A percentile compares a stretch with the other conserved stretches of the same genome.
Conservation (phyloP, 2,797 vertebrate genomes). For the Paedocypris micromegethes region DNA sequence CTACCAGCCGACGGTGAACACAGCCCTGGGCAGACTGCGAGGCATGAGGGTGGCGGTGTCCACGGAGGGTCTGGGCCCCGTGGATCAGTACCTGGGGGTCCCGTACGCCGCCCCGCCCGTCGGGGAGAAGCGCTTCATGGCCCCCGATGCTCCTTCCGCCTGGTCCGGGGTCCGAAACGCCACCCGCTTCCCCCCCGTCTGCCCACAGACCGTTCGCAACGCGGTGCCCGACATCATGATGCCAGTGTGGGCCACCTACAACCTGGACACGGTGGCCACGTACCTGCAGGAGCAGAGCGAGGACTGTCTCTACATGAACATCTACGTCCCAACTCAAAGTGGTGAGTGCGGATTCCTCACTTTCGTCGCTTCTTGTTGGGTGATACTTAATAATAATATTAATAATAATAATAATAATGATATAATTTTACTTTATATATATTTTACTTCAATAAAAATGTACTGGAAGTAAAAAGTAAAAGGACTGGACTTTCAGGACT, state of each 20-base stretch:
- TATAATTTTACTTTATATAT: too few species aligned
- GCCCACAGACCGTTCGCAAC: conserved; percentile 86
- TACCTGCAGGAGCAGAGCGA: conserved; percentile 90
- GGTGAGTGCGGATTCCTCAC: conserved; percentile 69
- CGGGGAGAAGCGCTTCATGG: conserved; percentile 82
- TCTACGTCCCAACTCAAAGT: conserved; percentile 84
- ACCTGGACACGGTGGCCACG: conserved; percentile 84
- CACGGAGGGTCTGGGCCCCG: conserved; percentile 75
- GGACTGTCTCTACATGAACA: conserved; percentile 88
- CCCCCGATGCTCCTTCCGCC: conserved; percentile 81
- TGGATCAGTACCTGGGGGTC: conserved; percentile 83
- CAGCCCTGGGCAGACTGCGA: conserved; percentile 81
- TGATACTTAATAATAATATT: too few species aligned
- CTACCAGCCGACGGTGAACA: conserved; percentile 82
- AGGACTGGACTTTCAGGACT: too few species aligned
- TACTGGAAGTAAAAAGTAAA: too few species aligned
- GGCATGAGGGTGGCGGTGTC: conserved; percentile 81
- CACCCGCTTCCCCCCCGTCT: conserved; percentile 85
- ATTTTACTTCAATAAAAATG: too few species aligned
- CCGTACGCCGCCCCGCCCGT: conserved; percentile 82
- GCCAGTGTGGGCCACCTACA: conserved; percentile 91
- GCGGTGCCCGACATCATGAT: conserved; percentile 88
- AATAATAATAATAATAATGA: too few species aligned
- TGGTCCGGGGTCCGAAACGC: conserved; percentile 85
- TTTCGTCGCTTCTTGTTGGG: too few species aligned